Percentiles rank a stretch among this genome's conserved stretches.
phyloP scores from a whole-genome alignment of 2,113 vertebrate genomes.

The Lanius collurio region DNA sequence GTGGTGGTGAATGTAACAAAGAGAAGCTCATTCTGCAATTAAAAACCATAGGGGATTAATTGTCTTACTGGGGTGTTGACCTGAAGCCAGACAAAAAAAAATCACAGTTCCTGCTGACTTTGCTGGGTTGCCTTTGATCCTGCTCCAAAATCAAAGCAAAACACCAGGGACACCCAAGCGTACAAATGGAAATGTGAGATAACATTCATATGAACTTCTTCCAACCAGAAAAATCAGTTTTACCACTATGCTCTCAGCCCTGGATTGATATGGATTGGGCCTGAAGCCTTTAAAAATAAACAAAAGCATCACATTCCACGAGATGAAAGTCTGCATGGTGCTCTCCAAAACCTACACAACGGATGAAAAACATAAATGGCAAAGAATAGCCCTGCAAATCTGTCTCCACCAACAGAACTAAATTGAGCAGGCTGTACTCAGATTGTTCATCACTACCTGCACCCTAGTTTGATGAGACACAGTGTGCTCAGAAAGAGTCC shows the following conservation, averaged over 20 bases:
- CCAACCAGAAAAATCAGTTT: conserved; percentile 4
- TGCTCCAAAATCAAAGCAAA: neutral
- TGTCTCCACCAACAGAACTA: neutral
- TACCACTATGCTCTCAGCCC: neutral
- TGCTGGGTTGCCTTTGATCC: neutral
- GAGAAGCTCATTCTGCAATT: neutral
- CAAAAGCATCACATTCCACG: neutral
- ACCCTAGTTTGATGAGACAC: neutral
- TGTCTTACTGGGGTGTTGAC: neutral
- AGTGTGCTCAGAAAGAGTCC: neutral
- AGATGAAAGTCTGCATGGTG: neutral
- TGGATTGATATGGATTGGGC: neutral
- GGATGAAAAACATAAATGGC: neutral
- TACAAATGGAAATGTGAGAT: conserved; percentile 41
- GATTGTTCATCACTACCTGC: neutral
- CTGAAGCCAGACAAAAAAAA: neutral
- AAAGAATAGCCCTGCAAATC: neutral
- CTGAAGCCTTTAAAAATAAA: conserved; percentile 14
- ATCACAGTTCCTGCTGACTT: neutral
- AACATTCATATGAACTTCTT: conserved; percentile 21
- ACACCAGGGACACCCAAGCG: neutral
- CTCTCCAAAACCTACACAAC: neutral
- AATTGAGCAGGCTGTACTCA: neutral
- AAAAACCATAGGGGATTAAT: neutral
- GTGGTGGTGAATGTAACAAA: neutral